Base-by-base conservation (phyloP, 2,113 vertebrate species). In the Leiothrix lutea region DNA sequence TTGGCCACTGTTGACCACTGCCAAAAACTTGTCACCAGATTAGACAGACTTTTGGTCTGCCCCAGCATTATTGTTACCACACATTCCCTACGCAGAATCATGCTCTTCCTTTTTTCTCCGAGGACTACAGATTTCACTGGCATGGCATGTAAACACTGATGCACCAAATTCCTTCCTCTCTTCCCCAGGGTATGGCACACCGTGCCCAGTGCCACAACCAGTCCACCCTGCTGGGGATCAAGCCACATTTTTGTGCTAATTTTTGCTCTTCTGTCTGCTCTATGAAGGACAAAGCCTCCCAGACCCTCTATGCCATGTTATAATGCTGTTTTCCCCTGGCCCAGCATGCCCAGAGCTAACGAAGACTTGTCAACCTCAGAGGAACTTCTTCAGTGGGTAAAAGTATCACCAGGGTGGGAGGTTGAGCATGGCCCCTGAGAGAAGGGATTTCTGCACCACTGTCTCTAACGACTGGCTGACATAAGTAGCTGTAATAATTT, bases 271-370 rank as follows among this genome's bases (percentile, higher is more conserved):
- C 35, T 53, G 14, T 26, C 18, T 90, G 4, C 16, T 73, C 25
- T 69, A 45, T 5, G 1, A 78, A 62, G 23, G 13, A 42, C 7
- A 5, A 62, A 26, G 7, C 19, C 19, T 57, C 23, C 19, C 22
- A 79, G 7, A 2, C 10, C 12, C 12, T 84, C 64, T 78, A 4
- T 9, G 3, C 25, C 40, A 8, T 10, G 16, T 61, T 31, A 65
- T 61, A 66, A 65, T 0, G 0, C 20, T 29, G 8, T 75, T 84
- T 65, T 61, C 8, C 7, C 8, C 50, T 11, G 18, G 28, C 8
- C 25, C 45, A 44, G 14, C 11, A 9, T 25, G 36, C 3, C n/a
- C 47, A 74, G 51, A 85, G 19, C 22, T 74, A 44, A 22, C 40
- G 45, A 78, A 44, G 10, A 8, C 8, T 33, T 45, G 26, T 48